These are phyloP conservation scores for Arctia plantaginis DNA, from an alignment of 2,888 invertebrate genomes.

Conservation along the genomic window DNA sequence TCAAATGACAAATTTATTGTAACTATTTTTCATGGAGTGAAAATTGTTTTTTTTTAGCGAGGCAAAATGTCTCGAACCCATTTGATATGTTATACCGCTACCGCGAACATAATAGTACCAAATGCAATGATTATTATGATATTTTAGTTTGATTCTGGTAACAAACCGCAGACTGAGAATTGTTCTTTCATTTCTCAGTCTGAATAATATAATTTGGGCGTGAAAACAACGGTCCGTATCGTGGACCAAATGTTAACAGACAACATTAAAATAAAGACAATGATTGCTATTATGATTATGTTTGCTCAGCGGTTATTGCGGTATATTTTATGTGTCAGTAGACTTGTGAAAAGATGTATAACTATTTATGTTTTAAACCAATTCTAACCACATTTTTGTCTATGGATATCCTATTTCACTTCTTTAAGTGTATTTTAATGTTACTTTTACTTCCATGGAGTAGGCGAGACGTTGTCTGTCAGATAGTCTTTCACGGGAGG, in stretches of 20 bases:
- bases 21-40: background rate
- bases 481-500: background rate
- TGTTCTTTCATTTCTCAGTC: conserved; percentile 41
- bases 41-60: background rate
- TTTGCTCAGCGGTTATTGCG: conserved; percentile 20
- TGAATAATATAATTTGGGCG: conserved; percentile 48
- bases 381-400: background rate
- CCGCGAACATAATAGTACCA: conserved; percentile 34
- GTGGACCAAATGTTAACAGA: conserved; percentile 47
- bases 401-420: background rate
- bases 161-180: conserved; percentile 49
- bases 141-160: conserved; percentile 48
- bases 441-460: background rate
- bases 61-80: background rate
- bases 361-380: background rate
- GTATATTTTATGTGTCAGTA: conserved; percentile 19
- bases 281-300: conserved; percentile 35
- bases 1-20: background rate
- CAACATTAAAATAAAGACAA: conserved; percentile 45
- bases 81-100: conserved; percentile 15
- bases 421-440: background rate
- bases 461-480: background rate
- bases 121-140: conserved; percentile 49
- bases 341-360: conserved; percentile 4
- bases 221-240: conserved; percentile 46